Conservation (phyloP, 1,140 invertebrate genomes). For the Zaprionus kolodkinae region DNA sequence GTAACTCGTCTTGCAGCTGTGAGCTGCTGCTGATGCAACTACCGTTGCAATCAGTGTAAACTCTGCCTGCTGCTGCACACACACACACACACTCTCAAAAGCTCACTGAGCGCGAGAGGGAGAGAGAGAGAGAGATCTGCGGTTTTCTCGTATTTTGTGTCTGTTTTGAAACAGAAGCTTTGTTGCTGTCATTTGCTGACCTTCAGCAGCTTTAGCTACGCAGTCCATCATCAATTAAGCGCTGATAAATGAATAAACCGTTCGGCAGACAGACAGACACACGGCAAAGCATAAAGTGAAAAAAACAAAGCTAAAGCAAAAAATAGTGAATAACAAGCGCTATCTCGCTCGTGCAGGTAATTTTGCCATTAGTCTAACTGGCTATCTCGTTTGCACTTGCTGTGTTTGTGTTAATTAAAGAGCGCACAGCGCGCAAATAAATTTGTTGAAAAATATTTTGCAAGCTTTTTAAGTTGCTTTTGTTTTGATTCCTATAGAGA, state of each 20-base stretch:
- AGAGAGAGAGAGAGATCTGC: background rate
- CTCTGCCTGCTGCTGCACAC: no score
- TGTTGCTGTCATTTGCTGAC: constrained; percentile 48
- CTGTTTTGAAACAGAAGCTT: constrained; percentile 34
- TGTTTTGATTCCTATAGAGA: constrained; percentile 38
- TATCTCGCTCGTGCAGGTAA: constrained; percentile 29
- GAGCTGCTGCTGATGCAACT: constrained; percentile 26
- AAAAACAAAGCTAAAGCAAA: constrained; percentile 13
- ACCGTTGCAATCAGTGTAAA: constrained; percentile 19
- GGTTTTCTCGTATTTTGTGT: background rate
- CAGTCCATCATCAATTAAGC: constrained; percentile 50
- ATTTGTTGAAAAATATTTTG: constrained; percentile 44
- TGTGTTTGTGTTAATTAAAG: constrained; percentile 28
- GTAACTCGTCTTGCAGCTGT: constrained; percentile 4
- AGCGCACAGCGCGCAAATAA: constrained; percentile 24
- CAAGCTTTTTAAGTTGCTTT: constrained; percentile 37
- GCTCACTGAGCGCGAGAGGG: background rate
- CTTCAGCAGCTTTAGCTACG: constrained; percentile 43
- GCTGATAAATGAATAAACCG: constrained; percentile 51
- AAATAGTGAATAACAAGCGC: constrained; percentile 22
- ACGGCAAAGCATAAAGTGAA: constrained; percentile 31
- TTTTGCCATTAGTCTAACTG: constrained; percentile 11
- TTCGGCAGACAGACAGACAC: constrained; percentile 4
- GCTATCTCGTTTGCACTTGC: constrained; percentile 21
- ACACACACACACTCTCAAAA: constrained; percentile 18